Conservation (phyloP, 1,140 invertebrate species). For the Andricus grossulariae region DNA sequence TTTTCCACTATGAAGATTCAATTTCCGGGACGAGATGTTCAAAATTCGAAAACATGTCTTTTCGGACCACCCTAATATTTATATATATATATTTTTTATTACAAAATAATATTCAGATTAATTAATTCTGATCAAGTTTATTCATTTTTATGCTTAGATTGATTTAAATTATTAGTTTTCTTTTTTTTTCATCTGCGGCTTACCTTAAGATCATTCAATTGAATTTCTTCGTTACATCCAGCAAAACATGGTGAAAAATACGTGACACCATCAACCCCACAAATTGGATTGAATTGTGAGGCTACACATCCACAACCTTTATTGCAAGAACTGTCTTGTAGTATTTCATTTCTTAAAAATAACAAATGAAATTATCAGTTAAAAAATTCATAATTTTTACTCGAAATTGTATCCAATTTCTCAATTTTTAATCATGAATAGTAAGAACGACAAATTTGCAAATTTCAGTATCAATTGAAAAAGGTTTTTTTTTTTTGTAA, state of each 20-base stretch:
- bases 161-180: constrained; percentile 14
- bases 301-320: constrained; percentile 79
- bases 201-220: constrained; percentile 63
- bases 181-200: not conserved
- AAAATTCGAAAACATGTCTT: no score
- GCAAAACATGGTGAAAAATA: constrained; percentile 92
- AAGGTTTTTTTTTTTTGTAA: not conserved
- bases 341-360: constrained; percentile 57
- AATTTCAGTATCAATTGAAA: no score
- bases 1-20: no score
- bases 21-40: no score
- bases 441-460: no score
- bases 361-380: constrained; percentile 18
- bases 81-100: no score
- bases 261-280: constrained; percentile 86
- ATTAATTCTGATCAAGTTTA: no score
- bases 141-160: not conserved
- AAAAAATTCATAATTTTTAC: no score
- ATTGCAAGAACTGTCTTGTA: constrained; percentile 79
- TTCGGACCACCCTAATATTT: no score
- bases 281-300: constrained; percentile 81
- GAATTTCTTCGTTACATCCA: constrained; percentile 79
- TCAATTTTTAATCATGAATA: no score
- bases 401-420: no score
- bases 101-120: no score